Evolutionary conservation across 2,888 invertebrate genomes (phyloP), one percentile per base, ranked within the genome.

Genomic region (Hemicrepidius hirtus): DNA sequence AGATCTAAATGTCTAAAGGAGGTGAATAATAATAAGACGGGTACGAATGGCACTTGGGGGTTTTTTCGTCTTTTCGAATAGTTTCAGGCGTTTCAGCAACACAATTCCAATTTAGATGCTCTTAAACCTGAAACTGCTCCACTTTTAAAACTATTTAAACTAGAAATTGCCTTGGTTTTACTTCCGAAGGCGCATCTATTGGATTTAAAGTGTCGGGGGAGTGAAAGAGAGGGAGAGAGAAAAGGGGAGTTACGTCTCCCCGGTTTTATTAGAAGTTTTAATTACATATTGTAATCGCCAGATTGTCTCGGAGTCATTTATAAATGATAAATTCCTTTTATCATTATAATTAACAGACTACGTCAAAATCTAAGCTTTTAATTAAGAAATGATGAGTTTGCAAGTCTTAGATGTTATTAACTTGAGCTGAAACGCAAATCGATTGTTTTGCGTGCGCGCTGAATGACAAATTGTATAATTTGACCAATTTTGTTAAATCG

Each of bases 91-190:
- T 68, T 68, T 68, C 21, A 60, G 35, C 40, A 62, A 63, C 68
- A 50, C 71, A 71, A 67, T 71, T 67, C 66, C 66, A 71, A 67
- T 71, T 62, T 67, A 67, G 67, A 35, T 35, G 53, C 67, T 60
- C 55, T 71, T 67, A 66, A 71, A 66, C 53, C 50, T 53, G 66
- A 59, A 69, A 69, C 50, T 73, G 59, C 64, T 12, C 59, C 24
- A 73, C 60, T 73, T 73, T 68, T 57, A 71, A 74, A 74, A 70
- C 69, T 70, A 70, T 74, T 74, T 70, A 73, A 74, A 74, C 71
- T 74, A 71, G 70, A 74, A 73, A 74, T 71, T 63, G 71, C 71
- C 68, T 53, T 12, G 71, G 66, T 57, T 68, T 66, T 67, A 53
- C 70, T 53, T 73, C 50, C 18, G 32, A 67, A 66, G 32, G 69